Conservation (phyloP, 1,140 invertebrate genomes). For the Aphelinus atriplicis region DNA sequence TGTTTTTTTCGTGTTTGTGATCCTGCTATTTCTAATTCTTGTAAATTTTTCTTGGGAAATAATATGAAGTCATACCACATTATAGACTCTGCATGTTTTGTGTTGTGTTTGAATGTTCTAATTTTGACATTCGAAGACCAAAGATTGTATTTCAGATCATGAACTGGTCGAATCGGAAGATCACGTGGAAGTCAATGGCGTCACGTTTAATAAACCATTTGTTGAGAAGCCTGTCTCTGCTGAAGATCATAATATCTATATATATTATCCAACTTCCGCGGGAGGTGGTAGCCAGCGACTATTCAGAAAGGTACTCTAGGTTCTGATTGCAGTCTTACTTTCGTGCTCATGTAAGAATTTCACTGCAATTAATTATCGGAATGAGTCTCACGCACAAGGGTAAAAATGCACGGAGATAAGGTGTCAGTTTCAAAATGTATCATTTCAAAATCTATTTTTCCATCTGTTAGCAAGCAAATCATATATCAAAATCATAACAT, state of each 20-base stretch:
- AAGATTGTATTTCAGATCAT: slow-evolving; percentile 75
- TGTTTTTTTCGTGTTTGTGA: slow-evolving; percentile 8
- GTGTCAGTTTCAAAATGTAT: no score
- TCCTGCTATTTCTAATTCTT: not conserved
- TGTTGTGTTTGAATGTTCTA: slow-evolving; percentile 46
- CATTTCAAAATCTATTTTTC: no score
- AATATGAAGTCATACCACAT: not conserved
- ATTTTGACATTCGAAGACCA: slow-evolving; percentile 43
- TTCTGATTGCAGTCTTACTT: no score
- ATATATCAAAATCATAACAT: no score
- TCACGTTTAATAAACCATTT: slow-evolving; percentile 98
- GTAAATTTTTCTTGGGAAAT: no score
- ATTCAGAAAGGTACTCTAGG: slow-evolving; percentile 88
- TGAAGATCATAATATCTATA: slow-evolving; percentile 99
- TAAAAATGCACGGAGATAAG: no score
- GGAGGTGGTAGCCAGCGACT: slow-evolving; percentile 96
- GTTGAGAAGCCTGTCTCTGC: slow-evolving; percentile 98
- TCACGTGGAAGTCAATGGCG: slow-evolving; percentile 97
- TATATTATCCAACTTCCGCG: slow-evolving; percentile 99
- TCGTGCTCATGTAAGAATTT: no score
- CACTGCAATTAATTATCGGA: no score
- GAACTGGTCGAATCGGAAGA: slow-evolving; percentile 97
- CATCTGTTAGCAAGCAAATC: no score
- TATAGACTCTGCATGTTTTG: slow-evolving; percentile 37
- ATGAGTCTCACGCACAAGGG: no score